Evolutionary conservation across 2,113 vertebrate genomes (phyloP).

Genomic region (Callocephalon fimbriatum): DNA sequence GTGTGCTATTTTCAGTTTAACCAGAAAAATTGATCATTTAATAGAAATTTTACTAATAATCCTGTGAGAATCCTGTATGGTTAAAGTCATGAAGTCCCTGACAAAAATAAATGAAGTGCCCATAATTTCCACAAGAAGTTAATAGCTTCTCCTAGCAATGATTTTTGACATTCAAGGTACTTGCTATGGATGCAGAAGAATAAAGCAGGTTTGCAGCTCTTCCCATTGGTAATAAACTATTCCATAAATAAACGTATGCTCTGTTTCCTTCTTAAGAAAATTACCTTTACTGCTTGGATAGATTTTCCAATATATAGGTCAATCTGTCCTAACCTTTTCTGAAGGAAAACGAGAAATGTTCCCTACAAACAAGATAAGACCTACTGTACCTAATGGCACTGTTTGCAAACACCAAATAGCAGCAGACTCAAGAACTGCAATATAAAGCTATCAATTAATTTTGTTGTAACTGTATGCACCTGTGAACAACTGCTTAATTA

Average conservation of each 20-base stretch:
- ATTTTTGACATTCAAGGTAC: slow-evolving; percentile 59
- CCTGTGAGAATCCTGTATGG: not conserved
- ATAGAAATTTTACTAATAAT: not conserved
- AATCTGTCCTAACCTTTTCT: slow-evolving; percentile 66
- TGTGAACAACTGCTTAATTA: slow-evolving; percentile 86
- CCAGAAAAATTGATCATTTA: rapidly evolving
- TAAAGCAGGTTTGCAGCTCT: slow-evolving; percentile 21
- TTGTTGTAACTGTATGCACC: slow-evolving; percentile 85
- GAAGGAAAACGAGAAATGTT: slow-evolving; percentile 71
- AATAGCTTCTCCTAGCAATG: slow-evolving; percentile 9
- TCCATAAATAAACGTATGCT: slow-evolving; percentile 70
- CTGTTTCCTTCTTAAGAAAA: slow-evolving; percentile 62
- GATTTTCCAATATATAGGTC: slow-evolving; percentile 71
- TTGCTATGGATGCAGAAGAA: slow-evolving; percentile 48
- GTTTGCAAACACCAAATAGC: slow-evolving; percentile 75
- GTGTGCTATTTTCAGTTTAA: not conserved
- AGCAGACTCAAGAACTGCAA: slow-evolving; percentile 68
- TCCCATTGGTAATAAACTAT: slow-evolving; percentile 62
- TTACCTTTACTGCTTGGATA: slow-evolving; percentile 66
- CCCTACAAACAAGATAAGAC: slow-evolving; percentile 54
- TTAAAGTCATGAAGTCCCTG: not conserved
- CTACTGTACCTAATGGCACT: slow-evolving; percentile 57
- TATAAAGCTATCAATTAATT: slow-evolving; percentile 87
- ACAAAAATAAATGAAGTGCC: slow-evolving; percentile 16
- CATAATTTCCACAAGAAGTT: slow-evolving; percentile 15